These are phyloP conservation scores for Baccha elongata DNA, from an alignment of 2,888 invertebrate genomes.

Conservation along the genomic window DNA sequence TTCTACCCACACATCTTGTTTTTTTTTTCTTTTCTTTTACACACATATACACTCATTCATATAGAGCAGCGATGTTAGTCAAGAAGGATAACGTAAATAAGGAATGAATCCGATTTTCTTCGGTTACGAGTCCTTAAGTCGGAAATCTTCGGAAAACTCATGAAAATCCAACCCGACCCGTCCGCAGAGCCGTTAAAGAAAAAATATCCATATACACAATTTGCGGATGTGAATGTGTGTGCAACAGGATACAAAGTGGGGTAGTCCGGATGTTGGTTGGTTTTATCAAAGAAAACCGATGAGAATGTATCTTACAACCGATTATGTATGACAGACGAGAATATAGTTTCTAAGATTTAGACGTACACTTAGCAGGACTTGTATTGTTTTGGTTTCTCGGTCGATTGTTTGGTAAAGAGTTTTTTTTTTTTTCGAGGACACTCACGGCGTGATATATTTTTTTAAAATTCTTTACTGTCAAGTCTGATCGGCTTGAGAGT, in stretches of 20 bases:
- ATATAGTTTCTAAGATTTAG: slow-evolving; percentile 35
- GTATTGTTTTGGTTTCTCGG: slow-evolving; percentile 1
- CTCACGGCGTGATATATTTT: slow-evolving; percentile 31
- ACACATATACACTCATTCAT: slow-evolving; percentile 60
- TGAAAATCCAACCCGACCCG: slow-evolving; percentile 44
- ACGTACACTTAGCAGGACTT: slow-evolving; percentile 17
- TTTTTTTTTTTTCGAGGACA: slow-evolving; percentile 10
- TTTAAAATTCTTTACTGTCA: too few species aligned
- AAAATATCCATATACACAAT: slow-evolving; percentile 46
- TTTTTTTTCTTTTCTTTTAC: slow-evolving; percentile 50
- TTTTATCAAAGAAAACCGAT: slow-evolving; percentile 25
- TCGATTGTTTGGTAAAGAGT: neutral
- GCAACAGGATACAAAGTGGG: slow-evolving; percentile 70
- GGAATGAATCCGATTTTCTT: slow-evolving; percentile 63
- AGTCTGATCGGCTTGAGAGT: slow-evolving; percentile 32
- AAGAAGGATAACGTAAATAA: slow-evolving; percentile 57
- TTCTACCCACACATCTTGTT: slow-evolving; percentile 66
- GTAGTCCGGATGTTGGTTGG: slow-evolving; percentile 53
- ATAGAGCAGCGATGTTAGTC: slow-evolving; percentile 27
- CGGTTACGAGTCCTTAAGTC: slow-evolving; percentile 47
- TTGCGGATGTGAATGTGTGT: slow-evolving; percentile 62
- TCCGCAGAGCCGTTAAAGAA: neutral
- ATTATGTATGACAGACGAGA: slow-evolving; percentile 27
- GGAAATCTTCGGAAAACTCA: slow-evolving; percentile 64
- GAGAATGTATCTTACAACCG: slow-evolving; percentile 15